Conservation (phyloP, 2,888 invertebrate genomes). For the Folsomia manolachei region DNA sequence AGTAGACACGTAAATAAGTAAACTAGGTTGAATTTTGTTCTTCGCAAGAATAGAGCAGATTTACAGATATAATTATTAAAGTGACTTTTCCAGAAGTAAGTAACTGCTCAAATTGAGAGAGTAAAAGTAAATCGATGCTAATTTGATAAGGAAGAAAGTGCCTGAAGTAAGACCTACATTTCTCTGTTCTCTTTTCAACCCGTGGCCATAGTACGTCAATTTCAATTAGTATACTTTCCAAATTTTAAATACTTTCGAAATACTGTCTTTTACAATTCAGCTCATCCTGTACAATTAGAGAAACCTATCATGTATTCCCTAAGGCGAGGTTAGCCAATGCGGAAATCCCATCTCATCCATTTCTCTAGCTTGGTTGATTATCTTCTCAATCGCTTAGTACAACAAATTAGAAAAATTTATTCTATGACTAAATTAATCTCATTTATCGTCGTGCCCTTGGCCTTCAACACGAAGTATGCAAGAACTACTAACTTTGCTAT, state of each 20-base stretch:
- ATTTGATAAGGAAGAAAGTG: background rate
- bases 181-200: background rate
- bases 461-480: too few relatives aligned
- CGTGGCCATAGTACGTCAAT: too few relatives aligned
- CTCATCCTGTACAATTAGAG: background rate
- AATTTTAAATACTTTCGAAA: background rate
- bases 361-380: too few relatives aligned
- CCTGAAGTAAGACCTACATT: background rate
- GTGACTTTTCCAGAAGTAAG: background rate
- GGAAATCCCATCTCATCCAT: too few relatives aligned
- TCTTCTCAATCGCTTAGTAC: too few relatives aligned
- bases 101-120: background rate
- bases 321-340: too few relatives aligned
- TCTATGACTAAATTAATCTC: too few relatives aligned
- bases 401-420: too few relatives aligned
- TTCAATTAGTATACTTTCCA: background rate
- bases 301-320: background rate
- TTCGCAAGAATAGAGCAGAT: too few relatives aligned
- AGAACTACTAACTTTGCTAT: too few relatives aligned
- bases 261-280: background rate
- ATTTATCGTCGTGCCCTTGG: too few relatives aligned
- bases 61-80: constrained; percentile 2
- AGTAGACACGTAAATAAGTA: background rate
- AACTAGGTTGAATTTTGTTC: too few relatives aligned
- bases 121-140: constrained; percentile 7